Evolutionary conservation across 1,140 invertebrate genomes (phyloP).

Genomic region (Meteorus sp.): DNA sequence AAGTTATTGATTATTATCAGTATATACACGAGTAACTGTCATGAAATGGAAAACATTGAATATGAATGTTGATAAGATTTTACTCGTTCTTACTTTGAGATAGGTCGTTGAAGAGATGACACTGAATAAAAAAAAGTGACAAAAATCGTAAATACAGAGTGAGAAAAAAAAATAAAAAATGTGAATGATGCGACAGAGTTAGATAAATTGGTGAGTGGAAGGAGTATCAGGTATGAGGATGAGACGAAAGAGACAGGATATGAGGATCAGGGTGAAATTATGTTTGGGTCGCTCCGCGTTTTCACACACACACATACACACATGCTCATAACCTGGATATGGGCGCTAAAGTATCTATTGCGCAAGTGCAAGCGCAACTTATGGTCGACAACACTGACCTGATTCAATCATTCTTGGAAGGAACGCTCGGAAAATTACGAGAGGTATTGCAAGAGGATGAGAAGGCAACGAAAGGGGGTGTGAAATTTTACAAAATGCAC

Average conservation of each 20-base stretch:
- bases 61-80: no score
- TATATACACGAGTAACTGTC: no score
- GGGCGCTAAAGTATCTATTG: constrained; percentile 38
- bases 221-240: not conserved
- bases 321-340: no score
- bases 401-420: constrained; percentile 50
- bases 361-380: constrained; percentile 51
- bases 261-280: constrained; percentile 39
- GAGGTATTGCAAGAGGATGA: not conserved
- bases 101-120: constrained; percentile 2
- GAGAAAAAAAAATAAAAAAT: no score
- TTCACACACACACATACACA: no score
- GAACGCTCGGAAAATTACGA: constrained; percentile 12
- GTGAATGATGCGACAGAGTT: constrained; percentile 4
- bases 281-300: constrained; percentile 54
- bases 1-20: no score
- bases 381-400: constrained; percentile 59
- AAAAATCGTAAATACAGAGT: no score
- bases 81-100: not conserved
- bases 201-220: not conserved
- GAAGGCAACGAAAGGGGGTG: not conserved
- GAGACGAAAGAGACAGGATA: not conserved
- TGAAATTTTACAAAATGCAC: no score
- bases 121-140: constrained; percentile 8
- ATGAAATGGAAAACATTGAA: not conserved